These are phyloP conservation scores for Drosophila mimica DNA, from an alignment of 2,888 invertebrate species.

Conservation along the genomic window DNA sequence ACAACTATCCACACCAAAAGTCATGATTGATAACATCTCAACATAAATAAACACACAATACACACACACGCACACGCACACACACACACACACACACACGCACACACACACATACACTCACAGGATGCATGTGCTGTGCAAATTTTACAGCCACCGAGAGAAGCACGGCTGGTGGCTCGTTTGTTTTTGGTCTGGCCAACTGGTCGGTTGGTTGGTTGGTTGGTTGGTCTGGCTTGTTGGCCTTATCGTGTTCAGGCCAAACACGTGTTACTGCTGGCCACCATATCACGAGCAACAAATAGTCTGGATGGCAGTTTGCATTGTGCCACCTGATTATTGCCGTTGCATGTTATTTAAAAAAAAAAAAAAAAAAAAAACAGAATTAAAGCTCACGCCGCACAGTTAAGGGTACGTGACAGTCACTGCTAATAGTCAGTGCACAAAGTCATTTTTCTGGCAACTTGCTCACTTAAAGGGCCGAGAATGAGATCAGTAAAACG, in stretches of 20 bases:
- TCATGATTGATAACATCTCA: constrained; percentile 80
- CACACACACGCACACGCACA: constrained; percentile 25
- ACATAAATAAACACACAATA: constrained; percentile 44
- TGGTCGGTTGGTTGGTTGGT: constrained; percentile 8
- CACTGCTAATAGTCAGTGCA: constrained; percentile 18
- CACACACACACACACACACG: constrained; percentile 19
- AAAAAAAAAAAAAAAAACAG: constrained; percentile 35
- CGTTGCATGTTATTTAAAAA: constrained; percentile 53
- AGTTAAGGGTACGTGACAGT: constrained; percentile 24
- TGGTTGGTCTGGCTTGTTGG: constrained; percentile 22
- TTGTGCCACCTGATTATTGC: constrained; percentile 56
- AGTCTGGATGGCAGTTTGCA: constrained; percentile 18
- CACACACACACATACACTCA: constrained; percentile 20
- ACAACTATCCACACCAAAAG: constrained; percentile 76
- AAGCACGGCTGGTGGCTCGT: constrained; percentile 34
- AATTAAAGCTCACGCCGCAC: constrained; percentile 34
- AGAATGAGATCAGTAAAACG: constrained; percentile 44
- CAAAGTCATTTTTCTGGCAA: constrained; percentile 38
- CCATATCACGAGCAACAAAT: constrained; percentile 23
- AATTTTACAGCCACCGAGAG: constrained; percentile 46
- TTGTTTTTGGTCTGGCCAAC: constrained; percentile 23
- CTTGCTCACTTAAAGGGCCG: constrained; percentile 46
- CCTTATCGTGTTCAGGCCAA: constrained; percentile 65
- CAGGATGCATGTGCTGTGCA: constrained; percentile 36
- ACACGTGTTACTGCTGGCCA: constrained; percentile 57